Evolutionary conservation across 2,888 invertebrate genomes (phyloP).

Genomic region (Parapristionchus giblindavisi): DNA sequence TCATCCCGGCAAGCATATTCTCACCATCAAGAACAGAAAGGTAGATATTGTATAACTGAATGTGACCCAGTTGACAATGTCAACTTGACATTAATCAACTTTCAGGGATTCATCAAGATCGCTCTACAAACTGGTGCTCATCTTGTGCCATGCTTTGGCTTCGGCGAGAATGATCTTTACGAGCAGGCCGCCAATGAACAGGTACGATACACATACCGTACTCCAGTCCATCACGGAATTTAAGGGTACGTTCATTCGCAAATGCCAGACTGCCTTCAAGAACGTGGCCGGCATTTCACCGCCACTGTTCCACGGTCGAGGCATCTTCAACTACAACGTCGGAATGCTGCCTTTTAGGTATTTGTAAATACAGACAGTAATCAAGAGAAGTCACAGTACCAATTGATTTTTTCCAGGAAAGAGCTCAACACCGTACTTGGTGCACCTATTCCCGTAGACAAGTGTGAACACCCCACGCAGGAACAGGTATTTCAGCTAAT

Average conservation of each 20-base stretch:
- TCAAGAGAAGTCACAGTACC: background rate
- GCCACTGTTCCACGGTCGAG: slow-evolving; percentile 76
- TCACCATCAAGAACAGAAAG: slow-evolving; percentile 54
- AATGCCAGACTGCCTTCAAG: slow-evolving; percentile 61
- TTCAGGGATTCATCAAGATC: slow-evolving; percentile 52
- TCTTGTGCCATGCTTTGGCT: slow-evolving; percentile 71
- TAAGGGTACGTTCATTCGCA: slow-evolving; percentile 49
- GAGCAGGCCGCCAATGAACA: slow-evolving; percentile 45
- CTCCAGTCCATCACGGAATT: background rate
- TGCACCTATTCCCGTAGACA: slow-evolving; percentile 52
- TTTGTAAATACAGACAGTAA: background rate
- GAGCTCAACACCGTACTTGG: slow-evolving; percentile 59
- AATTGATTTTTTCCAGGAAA: slow-evolving; percentile 44
- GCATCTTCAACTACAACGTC: slow-evolving; percentile 88
- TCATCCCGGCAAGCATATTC: slow-evolving; percentile 56
- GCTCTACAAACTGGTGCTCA: slow-evolving; percentile 66
- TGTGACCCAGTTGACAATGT: background rate
- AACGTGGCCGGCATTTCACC: slow-evolving; percentile 70
- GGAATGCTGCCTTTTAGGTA: slow-evolving; percentile 81
- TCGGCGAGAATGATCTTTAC: slow-evolving; percentile 72
- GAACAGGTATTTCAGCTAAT: slow-evolving; percentile 45
- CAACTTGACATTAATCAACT: background rate
- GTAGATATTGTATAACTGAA: background rate
- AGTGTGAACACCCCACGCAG: slow-evolving; percentile 45
- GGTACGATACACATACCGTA: slow-evolving; percentile 2